Evolutionary conservation across 2,113 vertebrate genomes (phyloP).

Genomic region (Coryphaenoides rupestris): DNA sequence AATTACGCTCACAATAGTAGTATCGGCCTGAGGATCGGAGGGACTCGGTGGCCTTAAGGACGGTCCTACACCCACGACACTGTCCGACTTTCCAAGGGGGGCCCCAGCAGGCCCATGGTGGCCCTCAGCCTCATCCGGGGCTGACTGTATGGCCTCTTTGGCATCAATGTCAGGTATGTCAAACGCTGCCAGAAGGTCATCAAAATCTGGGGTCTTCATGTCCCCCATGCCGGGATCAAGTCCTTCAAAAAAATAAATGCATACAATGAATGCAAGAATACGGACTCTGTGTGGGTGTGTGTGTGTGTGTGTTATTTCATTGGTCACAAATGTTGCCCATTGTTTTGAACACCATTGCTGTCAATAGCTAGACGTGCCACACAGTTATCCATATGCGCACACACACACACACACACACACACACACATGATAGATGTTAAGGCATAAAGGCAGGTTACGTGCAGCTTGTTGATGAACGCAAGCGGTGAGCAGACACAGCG

Average conservation of each 20-base stretch:
- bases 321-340: too few relatives aligned
- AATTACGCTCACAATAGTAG: slow-evolving; percentile 87
- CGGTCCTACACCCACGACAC: slow-evolving; percentile 60
- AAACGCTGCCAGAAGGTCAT: slow-evolving; percentile 92
- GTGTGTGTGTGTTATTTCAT: slow-evolving; percentile 2
- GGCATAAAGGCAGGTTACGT: too few relatives aligned
- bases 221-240: slow-evolving; percentile 84
- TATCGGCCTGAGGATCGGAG: slow-evolving; percentile 67
- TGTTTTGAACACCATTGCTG: background rate
- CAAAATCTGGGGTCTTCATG: slow-evolving; percentile 96
- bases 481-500: background rate
- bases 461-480: background rate
- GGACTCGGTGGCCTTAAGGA: slow-evolving; percentile 62
- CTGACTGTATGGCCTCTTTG: slow-evolving; percentile 88
- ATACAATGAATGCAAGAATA: too few relatives aligned
- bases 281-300: too few relatives aligned
- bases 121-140: slow-evolving; percentile 79
- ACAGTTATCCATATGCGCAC: too few relatives aligned
- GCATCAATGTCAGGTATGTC: slow-evolving; percentile 94
- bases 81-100: slow-evolving; percentile 57
- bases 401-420: too few relatives aligned
- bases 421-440: too few relatives aligned
- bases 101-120: slow-evolving; percentile 59
- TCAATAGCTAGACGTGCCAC: background rate
- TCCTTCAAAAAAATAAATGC: slow-evolving; percentile 46